phyloP scores from a whole-genome alignment of 2,113 vertebrate species.

The Grantiella picta region DNA sequence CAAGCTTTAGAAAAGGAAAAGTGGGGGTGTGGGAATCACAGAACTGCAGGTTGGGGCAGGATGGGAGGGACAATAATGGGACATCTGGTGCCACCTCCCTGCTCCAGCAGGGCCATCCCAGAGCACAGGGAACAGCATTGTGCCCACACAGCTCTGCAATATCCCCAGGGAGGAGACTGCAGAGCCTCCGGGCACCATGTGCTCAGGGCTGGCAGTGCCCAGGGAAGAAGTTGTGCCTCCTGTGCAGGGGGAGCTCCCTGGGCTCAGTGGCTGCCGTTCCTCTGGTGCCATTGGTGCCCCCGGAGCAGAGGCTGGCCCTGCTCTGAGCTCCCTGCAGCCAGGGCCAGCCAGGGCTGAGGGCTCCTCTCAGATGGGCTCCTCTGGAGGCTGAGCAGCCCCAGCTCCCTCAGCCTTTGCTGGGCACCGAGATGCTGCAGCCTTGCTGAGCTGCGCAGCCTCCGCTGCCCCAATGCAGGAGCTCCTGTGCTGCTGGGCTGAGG shows the following conservation, averaged over 20 bases:
- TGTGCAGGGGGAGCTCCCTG: not conserved
- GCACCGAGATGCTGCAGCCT: not conserved
- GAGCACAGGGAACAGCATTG: not conserved
- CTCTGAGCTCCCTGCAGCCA: not conserved
- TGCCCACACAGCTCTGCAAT: not conserved
- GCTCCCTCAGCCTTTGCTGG: not conserved
- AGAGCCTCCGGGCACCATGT: not conserved
- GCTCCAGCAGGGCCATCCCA: not conserved
- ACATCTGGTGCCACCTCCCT: not conserved
- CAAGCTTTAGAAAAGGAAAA: not conserved
- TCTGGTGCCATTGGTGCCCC: not conserved
- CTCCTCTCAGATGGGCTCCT: not conserved
- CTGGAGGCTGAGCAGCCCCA: not conserved
- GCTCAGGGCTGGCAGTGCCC: too few relatives aligned
- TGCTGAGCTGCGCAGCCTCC: not conserved
- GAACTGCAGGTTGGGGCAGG: accelerated
- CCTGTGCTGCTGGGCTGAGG: not conserved
- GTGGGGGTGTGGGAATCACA: accelerated
- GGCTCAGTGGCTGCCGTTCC: not conserved
- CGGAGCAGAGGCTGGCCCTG: not conserved
- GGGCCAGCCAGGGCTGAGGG: not conserved
- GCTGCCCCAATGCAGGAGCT: not conserved
- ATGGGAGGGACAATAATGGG: accelerated
- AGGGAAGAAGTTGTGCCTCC: not conserved
- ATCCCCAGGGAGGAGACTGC: not conserved